Evolutionary conservation across 2,888 invertebrate species (phyloP), one percentile per base, ranked within the genome.

Genomic region (Caenorhabditis panamensis): DNA sequence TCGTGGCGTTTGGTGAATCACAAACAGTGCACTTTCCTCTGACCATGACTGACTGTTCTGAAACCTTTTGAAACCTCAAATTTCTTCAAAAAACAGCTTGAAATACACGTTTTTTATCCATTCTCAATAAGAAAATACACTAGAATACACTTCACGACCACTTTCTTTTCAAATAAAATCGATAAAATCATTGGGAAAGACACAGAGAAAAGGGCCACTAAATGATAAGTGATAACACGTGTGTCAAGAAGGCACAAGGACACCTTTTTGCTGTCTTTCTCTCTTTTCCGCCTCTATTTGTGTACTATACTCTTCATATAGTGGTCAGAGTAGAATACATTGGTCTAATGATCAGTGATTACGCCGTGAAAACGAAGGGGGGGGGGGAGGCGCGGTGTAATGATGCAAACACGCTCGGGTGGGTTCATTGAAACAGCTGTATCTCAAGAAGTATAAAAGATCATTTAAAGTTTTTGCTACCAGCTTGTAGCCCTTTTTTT

Each of bases 21-120:
- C 80, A 80, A 1, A 80, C 80, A 16, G 69, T 75, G 26, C 80
- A 80, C n/a, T 79, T 79, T 44, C 61, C 72, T 0, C 72, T 63
- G 24, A 72, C 72, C 72, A 72, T 72, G n/a, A n/a, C 2, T 13
- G 36, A 11, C 20, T 20, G 6, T n/a, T n/a, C n/a, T n/a, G n/a
- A n/a, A n/a, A n/a, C n/a, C n/a, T n/a, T n/a, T n/a, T n/a, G n/a
- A n/a, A n/a, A n/a, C n/a, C n/a, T n/a, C n/a, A n/a, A n/a, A 5
- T 41, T 41, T 41, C 13, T 16, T 41, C 36, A n/a, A n/a, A n/a
- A n/a, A n/a, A n/a, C n/a, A n/a, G n/a, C n/a, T n/a, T n/a, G n/a
- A n/a, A n/a, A n/a, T n/a, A n/a, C n/a, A n/a, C n/a, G n/a, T n/a
- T n/a, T n/a, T n/a, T n/a, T n/a, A n/a, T n/a, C n/a, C n/a, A n/a